Conservation (phyloP, 2,888 invertebrate genomes). For the Sisyra nigra region DNA sequence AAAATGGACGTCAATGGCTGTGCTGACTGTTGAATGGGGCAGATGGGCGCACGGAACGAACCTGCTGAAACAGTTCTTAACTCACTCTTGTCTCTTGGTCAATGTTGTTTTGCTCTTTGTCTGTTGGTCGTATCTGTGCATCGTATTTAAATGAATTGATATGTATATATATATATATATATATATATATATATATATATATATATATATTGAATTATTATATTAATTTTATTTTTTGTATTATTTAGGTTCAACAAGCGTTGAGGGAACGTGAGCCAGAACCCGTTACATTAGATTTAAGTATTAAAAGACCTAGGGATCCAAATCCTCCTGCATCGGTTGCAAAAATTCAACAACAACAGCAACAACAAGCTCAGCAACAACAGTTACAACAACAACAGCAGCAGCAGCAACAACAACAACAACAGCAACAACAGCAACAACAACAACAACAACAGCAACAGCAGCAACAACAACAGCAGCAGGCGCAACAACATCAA, state of each 20-base stretch:
- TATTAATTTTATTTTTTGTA: background rate
- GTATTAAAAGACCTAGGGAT: constrained; percentile 53
- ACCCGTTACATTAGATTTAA: constrained; percentile 55
- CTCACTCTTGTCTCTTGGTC: too few relatives aligned
- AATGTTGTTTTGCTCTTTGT: too few relatives aligned
- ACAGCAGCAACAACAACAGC: constrained; percentile 19
- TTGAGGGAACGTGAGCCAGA: constrained; percentile 40
- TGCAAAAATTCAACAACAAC: constrained; percentile 15
- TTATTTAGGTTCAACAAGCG: constrained; percentile 6
- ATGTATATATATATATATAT: too few relatives aligned
- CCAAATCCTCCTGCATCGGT: constrained; percentile 19
- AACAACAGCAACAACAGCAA: constrained; percentile 16
- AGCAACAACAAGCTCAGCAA: constrained; percentile 27
- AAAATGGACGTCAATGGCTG: too few relatives aligned
- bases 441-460: constrained; percentile 18
- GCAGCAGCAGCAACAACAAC: constrained; percentile 20
- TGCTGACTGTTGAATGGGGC: too few relatives aligned
- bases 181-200: too few relatives aligned
- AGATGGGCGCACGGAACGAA: too few relatives aligned
- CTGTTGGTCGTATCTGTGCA: too few relatives aligned
- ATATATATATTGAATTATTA: background rate
- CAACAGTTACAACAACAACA: constrained; percentile 28
- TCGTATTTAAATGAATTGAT: too few relatives aligned
- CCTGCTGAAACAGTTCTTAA: too few relatives aligned
- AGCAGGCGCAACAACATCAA: constrained; percentile 16